Evolutionary conservation across 2,113 vertebrate species (phyloP).

Genomic region (Megaceryle torquata): DNA sequence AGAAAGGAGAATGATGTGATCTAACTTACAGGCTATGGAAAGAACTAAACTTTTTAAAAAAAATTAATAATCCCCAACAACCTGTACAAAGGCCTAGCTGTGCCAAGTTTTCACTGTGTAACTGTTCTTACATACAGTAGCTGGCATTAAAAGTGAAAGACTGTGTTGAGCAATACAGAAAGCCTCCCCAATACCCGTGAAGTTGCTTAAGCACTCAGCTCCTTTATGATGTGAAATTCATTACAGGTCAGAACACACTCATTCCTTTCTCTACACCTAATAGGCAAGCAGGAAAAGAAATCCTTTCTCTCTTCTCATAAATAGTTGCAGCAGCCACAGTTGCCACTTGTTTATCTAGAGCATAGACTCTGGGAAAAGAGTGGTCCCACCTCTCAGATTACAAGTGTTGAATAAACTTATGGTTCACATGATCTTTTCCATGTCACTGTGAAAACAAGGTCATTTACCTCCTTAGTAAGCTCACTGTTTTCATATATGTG

Average conservation of each 20-base stretch:
- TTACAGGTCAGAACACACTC: not conserved
- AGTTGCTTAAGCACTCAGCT: not conserved
- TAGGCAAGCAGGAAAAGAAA: not conserved
- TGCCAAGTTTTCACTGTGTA: not conserved
- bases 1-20: not conserved
- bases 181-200: not conserved
- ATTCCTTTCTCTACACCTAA: not conserved
- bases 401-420: not conserved
- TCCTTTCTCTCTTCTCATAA: not conserved
- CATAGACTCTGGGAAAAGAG: not conserved
- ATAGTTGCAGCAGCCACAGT: not conserved
- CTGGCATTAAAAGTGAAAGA: not conserved
- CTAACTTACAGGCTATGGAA: not conserved
- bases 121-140: not conserved
- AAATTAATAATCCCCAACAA: not conserved
- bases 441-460: not conserved
- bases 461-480: conserved; percentile 89
- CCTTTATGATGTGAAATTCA: not conserved
- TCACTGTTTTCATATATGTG: conserved; percentile 93
- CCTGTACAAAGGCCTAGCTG: not conserved
- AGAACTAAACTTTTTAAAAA: not conserved
- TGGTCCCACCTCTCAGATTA: not conserved
- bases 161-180: not conserved
- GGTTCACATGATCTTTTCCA: not conserved
- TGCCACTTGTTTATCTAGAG: not conserved